Base-by-base conservation (phyloP, 2,113 vertebrate genomes). In the Coryphaenoides rupestris region DNA sequence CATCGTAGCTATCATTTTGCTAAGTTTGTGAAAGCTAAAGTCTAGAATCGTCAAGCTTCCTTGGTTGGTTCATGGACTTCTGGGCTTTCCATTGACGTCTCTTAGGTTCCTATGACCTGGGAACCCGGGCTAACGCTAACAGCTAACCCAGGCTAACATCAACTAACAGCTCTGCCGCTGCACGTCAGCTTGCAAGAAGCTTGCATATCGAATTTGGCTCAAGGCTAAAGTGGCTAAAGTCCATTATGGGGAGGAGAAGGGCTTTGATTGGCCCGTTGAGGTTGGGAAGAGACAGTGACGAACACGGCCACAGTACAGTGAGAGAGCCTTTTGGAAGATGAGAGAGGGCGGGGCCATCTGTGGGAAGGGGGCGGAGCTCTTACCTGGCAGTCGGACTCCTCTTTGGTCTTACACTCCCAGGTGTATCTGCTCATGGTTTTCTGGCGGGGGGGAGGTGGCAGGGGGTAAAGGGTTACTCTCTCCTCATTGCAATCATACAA, bases 381-480 rank as follows among this genome's bases (percentile, higher is more conserved):
- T 91, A 91, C 91, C 90, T 92, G 89, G 24, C 86, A 84, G 86
- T 88, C 87, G 76, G 90, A 84, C 84, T 91, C 91, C 86, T 91
- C 91, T 92, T 91, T 92, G 90, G 89, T 91, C 89, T 92, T 91
- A 92, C 89, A 92, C 82, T 92, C 91, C 91, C 91, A 92, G 81
- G 91, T 91, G 88, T 92, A 92, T 92, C 91, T 91, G 90, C 89
- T 92, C 89, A 92, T 92, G 89, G 89, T 91, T 91, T 91, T 92
- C 91, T 92, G 80, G 79, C 87, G 82, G 81, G 88, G 83, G 79
- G 89, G 86, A 82, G 63, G 86, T 83, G 83, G 82, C 70, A 91
- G 72, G 90, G 74, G 85, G 86, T 90, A 90, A 89, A 90, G 74
- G 85, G 86, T 90, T 91, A 90, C 79, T 83, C 79, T 83, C 79